Evolutionary conservation across 1,140 invertebrate genomes (phyloP).

Genomic region (Helicoverpa armigera): DNA sequence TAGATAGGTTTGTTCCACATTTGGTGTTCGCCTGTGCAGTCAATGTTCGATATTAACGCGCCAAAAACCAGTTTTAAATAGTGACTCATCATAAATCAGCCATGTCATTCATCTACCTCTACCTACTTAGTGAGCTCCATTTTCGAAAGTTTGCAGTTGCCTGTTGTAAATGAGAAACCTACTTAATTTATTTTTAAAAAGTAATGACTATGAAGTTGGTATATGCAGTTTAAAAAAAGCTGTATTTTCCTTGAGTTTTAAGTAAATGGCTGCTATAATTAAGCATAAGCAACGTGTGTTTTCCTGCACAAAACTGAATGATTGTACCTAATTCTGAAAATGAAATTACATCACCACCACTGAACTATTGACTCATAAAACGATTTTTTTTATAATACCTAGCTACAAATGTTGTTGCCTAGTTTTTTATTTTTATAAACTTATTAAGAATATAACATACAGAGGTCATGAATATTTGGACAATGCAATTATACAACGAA

Average conservation of each 20-base stretch:
- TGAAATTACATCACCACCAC: not conserved
- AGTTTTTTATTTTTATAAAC: no score
- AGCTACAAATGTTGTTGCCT: no score
- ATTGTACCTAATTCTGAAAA: not conserved
- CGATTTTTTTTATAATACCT: no score
- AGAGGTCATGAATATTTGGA: no score
- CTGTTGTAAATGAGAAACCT: not conserved
- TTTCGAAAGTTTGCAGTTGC: constrained; percentile 21
- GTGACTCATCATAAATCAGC: constrained; percentile 61
- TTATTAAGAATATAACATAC: no score
- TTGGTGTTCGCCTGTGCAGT: constrained; percentile 58
- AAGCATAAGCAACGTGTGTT: not conserved
- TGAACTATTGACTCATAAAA: not conserved
- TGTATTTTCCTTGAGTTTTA: no score
- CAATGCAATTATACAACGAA: no score
- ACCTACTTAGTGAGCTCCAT: constrained; percentile 28
- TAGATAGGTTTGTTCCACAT: constrained; percentile 67
- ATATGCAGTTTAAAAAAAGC: no score
- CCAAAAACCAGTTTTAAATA: constrained; percentile 70
- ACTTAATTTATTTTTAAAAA: not conserved
- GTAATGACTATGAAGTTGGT: not conserved
- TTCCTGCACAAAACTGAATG: not conserved
- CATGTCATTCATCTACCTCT: constrained; percentile 44
- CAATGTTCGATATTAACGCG: constrained; percentile 58
- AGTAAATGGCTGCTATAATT: no score